Evolutionary conservation across 2,797 vertebrate genomes (phyloP), one percentile per base, ranked within the genome.

Genomic region (Xenopus petersii): DNA sequence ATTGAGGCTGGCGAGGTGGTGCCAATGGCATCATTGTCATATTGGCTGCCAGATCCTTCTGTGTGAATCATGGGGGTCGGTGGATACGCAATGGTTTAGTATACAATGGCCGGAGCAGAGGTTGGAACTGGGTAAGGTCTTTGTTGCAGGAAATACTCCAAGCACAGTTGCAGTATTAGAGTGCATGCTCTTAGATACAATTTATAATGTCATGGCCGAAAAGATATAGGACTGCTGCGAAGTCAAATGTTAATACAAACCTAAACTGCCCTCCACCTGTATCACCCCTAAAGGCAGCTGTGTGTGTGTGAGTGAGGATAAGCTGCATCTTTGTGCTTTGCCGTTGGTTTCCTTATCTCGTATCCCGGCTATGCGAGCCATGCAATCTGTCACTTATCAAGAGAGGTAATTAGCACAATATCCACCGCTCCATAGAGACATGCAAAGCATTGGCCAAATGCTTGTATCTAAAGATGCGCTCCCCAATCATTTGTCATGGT

Each of bases 301-400:
- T 58, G 26, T 42, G 60, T 36, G 3, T 36, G 33, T 6, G 3
- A 3, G 21, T 1, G 21, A 36, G 33, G 9, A 21, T 21, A 21
- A 21, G 21, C 21, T 67, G 16, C 21, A 16, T 11, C 33, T 10
- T 42, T 48, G 33, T 47, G 12, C 21, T 21, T 21, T 21, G 21
- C 36, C 42, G 10, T 2, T 12, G 62, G 15, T 65, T 12, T 15
- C 47, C 33, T 61, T 70, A 70, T 75, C 74, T 70, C 16, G 73
- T 74, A 48, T 64, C 59, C 74, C 24, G 47, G 66, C 11, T 69
- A 1, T 1, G 21, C 21, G 21, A 21, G 21, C 21, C 21, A 21
- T 21, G 21, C 66, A n/a, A 46, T 62, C 64, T 61, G 63, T 66
- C 64, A 67, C 9, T 74, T 60, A 75, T 68, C 56, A 46, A 9